phyloP scores from a whole-genome alignment of 1,140 invertebrate species.

The Pseudomyrmex dendroicus region DNA sequence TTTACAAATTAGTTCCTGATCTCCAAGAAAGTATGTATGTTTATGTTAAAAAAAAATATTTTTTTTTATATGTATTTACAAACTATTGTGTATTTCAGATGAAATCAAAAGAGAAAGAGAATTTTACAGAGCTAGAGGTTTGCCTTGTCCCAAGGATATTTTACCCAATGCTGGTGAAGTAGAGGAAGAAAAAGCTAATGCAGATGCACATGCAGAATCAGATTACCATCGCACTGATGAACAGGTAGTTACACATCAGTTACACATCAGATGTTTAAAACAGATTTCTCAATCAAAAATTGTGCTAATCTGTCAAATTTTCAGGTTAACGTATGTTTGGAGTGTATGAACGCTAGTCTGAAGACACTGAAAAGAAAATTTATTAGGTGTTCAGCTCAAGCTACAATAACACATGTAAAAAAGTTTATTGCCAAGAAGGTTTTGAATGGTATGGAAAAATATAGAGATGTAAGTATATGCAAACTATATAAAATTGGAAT shows the following conservation, averaged over 20 bases:
- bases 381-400: conserved; percentile 97
- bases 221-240: conserved; percentile 98
- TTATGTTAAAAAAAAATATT: neutral
- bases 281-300: neutral
- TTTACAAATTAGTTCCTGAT: conserved; percentile 97
- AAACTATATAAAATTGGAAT: neutral
- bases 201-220: conserved; percentile 91
- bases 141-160: conserved; percentile 95
- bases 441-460: conserved; percentile 95
- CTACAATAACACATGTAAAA: conserved; percentile 98
- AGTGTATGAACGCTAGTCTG: conserved; percentile 93
- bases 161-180: conserved; percentile 88
- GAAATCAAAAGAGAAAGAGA: conserved; percentile 94
- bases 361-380: conserved; percentile 95
- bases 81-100: conserved; percentile 86
- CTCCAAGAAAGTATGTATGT: conserved; percentile 92
- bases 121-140: conserved; percentile 93
- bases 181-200: conserved; percentile 88
- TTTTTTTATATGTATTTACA: neutral
- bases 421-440: conserved; percentile 99
- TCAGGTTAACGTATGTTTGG: conserved; percentile 94
- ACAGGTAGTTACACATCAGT: conserved; percentile 88
- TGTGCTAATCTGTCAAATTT: conserved; percentile 8
- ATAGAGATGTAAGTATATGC: conserved; percentile 94
- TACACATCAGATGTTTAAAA: neutral